Evolutionary conservation across 1,140 invertebrate species (phyloP), one percentile per base, ranked within the genome.

Genomic region (Drosophila paulistorum): DNA sequence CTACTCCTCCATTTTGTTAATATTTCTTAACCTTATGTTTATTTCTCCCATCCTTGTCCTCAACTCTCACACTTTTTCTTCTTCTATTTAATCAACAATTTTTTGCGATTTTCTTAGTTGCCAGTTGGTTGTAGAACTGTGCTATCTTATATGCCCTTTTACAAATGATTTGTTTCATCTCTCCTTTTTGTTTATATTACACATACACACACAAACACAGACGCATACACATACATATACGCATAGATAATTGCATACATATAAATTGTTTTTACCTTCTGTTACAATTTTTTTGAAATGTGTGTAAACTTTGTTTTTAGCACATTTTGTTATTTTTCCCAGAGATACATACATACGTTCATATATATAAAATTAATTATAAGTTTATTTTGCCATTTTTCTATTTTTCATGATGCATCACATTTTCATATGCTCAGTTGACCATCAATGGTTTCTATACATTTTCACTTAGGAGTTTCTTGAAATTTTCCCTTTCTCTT

Each of bases 21-120:
- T 51, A 51, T 23, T 17, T 48, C 7, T 48, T 20, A 48, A 7
- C 45, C 78, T 71, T 68, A 74, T 76, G 71, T 63, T 67, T 65
- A 55, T 30, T 7, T 30, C 30, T 7, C 30, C 30, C 30, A 30
- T 30, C 30, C 30, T 30, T 30, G 30, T 30, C 2, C 30, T 3
- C 30, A 7, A 30, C 6, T 30, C 6, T 1, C 67, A 65, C 65
- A 23, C 60, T 79, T 65, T 71, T 37, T 61, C 57, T 64, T 37
- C 54, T 55, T 77, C 20, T 76, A 62, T 68, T 65, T 81, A 64
- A 80, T 68, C 39, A 66, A 37, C 9, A 37, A 30, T 26, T 1
- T 66, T 74, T 75, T 83, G 62, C 80, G 76, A 87, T 78, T 89
- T 51, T 83, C 63, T 79, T 60, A 79, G 73, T 45, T 82, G 68